phyloP scores from a whole-genome alignment of 2,113 vertebrate genomes.

The Dicerorhinus sumatrensis region DNA sequence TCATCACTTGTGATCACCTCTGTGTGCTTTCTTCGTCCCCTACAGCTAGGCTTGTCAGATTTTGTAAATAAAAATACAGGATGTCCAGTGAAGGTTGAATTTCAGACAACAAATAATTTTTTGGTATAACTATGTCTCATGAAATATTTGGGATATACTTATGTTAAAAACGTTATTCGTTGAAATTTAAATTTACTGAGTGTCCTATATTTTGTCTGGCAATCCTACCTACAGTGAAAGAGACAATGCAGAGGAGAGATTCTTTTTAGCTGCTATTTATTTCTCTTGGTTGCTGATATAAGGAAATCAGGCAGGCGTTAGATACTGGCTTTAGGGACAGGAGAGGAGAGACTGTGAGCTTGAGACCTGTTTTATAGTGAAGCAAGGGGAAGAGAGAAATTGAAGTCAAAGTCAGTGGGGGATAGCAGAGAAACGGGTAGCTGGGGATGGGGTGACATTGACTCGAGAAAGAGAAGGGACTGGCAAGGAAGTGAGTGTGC shows the following conservation, averaged over 20 bases:
- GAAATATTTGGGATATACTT: background rate
- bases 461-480: background rate
- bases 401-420: background rate
- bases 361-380: background rate
- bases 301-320: background rate
- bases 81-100: conserved; percentile 2
- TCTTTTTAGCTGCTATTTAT: conserved; percentile 27
- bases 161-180: background rate
- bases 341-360: background rate
- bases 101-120: background rate
- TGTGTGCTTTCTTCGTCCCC: background rate
- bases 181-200: conserved; percentile 6
- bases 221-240: background rate
- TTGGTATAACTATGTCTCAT: background rate
- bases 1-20: background rate
- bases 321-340: background rate
- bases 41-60: background rate
- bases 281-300: background rate
- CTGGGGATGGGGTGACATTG: background rate
- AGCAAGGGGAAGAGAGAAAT: background rate
- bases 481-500: background rate
- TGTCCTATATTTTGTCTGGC: background rate
- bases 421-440: background rate
- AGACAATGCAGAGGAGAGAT: background rate
- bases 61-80: background rate